Base-by-base conservation (phyloP, 1,140 invertebrate species). In the Platyscapa corneri region DNA sequence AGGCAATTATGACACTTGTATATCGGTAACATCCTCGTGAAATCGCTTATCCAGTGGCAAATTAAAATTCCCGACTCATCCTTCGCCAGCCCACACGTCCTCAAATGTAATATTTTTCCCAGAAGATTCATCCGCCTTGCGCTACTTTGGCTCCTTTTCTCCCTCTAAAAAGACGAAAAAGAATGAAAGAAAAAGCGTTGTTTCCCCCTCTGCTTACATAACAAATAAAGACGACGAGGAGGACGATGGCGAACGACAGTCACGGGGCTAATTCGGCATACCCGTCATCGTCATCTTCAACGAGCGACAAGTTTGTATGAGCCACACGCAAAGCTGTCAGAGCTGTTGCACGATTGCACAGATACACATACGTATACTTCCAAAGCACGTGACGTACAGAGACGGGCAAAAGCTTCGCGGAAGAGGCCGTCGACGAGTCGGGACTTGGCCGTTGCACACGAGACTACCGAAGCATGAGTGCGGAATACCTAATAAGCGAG, bases 401-500 rank as follows among this genome's bases (percentile, higher is more conserved):
- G 37, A n/a, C 27, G 39, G 70, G 82, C 85, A 86, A 82, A 75
- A 82, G 82, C 82, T 77, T 56, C 56, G 20, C 12, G 23, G 70
- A 74, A 10, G 37, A 39, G 70, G 70, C 23, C 37, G 67, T 70
- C 12, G 67, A 70, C 30, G 70, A 74, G 37, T 39, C 39, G 8
- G 67, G 20, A 70, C 67, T 37, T 67, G 65, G 65, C 6, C 12
- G 30, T 67, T 67, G 65, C 70, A 42, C 32, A 37, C 53, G 18
- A 42, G 37, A 64, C 42, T 72, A 60, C 70, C 77, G 42, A 82
- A 86, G 89, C 90, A 90, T 90, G 91, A 90, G 90, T 90, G 82
- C 82, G 85, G 91, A 92, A 92, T 92, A 92, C 91, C 90, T 91
- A 92, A 92, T 91, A 91, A 84, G 88, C 80, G 86, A 56, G 74